Conservation (phyloP, 1,140 invertebrate genomes). For the Ectropis grisescens region DNA sequence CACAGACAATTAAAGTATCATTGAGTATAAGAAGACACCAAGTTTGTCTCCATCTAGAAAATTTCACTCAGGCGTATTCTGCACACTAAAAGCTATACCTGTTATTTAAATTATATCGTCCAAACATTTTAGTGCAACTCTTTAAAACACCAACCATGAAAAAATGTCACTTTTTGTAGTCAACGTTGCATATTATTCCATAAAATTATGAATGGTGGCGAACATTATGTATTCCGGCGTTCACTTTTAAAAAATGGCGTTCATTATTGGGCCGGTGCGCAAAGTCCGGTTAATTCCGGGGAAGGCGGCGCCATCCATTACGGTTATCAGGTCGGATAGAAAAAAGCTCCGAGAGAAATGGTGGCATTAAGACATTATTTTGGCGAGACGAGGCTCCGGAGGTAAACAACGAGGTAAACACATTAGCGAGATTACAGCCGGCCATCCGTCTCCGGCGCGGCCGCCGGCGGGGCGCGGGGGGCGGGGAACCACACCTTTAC, state of each 20-base stretch:
- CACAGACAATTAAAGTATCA: too few species aligned
- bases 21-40: too few species aligned
- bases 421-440: conserved; percentile 50
- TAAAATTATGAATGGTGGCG: background rate
- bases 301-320: conserved; percentile 30
- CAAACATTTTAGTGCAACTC: background rate
- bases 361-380: conserved; percentile 31
- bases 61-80: too few species aligned
- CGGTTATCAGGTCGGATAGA: conserved; percentile 27
- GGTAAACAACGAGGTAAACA: conserved; percentile 46
- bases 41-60: too few species aligned
- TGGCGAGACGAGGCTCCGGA: conserved; percentile 25
- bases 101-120: too few species aligned
- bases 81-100: too few species aligned
- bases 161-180: too few species aligned
- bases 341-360: conserved; percentile 34
- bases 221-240: conserved; percentile 19
- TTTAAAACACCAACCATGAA: background rate
- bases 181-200: too few species aligned
- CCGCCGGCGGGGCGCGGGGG: too few species aligned
- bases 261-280: conserved; percentile 20
- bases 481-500: too few species aligned
- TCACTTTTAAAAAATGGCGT: conserved; percentile 24
- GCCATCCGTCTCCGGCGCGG: too few species aligned
- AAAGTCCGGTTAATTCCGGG: conserved; percentile 31